Base-by-base conservation (phyloP, 2,888 invertebrate genomes). In the Synanthedon myopaeformis region DNA sequence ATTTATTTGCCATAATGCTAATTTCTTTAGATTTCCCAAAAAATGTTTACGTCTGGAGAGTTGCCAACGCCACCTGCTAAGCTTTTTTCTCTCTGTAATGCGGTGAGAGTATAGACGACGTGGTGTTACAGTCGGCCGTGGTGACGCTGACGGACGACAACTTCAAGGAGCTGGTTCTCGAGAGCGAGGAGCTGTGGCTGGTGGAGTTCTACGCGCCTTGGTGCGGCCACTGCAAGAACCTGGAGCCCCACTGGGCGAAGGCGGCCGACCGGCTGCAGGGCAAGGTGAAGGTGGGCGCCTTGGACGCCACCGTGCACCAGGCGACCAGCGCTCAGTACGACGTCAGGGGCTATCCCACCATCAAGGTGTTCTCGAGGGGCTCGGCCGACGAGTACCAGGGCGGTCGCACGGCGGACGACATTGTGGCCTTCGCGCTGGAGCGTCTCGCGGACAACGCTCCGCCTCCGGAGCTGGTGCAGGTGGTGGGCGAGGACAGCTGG, bases 161-260 rank as follows among this genome's bases (percentile, higher is more conserved):
- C 89, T 99, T 99, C 79, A 94, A 98, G 60, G 92, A 95, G 76
- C 79, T 94, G 54, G 98, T 99, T 13, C 76, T 98, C 63, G 90
- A 96, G 64, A 97, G 97, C 51, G 96, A 98, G 13, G 98, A 99
- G 71, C 90, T 97, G 79, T 99, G 98, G 98, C 83, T 99, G 63
- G 97, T 99, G 2, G 98, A 99, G 82, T 99, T 99, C 90, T 99
- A 92, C 81, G 99, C 99, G 5, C 96, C 96, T 0, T 97, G 97
- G 95, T 98, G 97, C 78, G 97, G 97, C 4, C 97, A 98, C 80
- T 98, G 98, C 86, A 98, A 99, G 87, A 97, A 94, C 74, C 88
- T 99, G 53, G 98, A 95, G 54, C 99, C 99, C 0, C 95, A 98
- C 61, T 99, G 98, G 98, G 95, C 94, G 11, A 92, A 94, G 71